Evolutionary conservation across 2,888 invertebrate species (phyloP), one percentile per base, ranked within the genome.

Genomic region (Morpho achilles): DNA sequence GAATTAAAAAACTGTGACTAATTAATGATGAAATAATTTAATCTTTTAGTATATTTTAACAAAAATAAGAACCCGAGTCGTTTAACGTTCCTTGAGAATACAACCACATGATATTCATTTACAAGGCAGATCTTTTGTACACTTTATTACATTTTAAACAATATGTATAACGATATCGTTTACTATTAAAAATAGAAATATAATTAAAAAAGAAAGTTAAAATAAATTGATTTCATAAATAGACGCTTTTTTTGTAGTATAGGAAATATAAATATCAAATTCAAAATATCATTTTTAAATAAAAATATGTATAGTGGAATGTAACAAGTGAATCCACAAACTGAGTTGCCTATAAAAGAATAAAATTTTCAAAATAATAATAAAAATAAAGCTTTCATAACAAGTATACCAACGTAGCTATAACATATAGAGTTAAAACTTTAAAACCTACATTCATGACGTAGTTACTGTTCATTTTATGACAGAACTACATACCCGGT

Each of bases 261-360:
- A 41, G 40, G 16, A 46, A 53, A 46, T 53, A 47, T 46, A 53
- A 53, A 47, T 53, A 53, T 16, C 45, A 23, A 43, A 52, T 61
- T 64, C 44, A 56, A 53, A 55, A 58, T 52, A 45, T 47, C 45
- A 50, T 32, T 62, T 50, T 56, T 61, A 60, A 62, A 62, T 58
- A 56, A 63, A 67, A 56, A 61, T 57, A 64, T 57, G 48, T 45
- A 10, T 49, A 50, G 68, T 67, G 71, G 69, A 72, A 71, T 70
- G 72, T 71, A 69, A 69, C 66, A 60, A 62, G 69, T 69, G 68
- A 62, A 65, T 68, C 66, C 68, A 69, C 65, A 48, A 58, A 41
- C 57, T 46, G 7, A 58, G 56, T 56, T 44, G 43, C 46, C 42
- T 32, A 45, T 51, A n/a, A 49, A 51, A 10, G 16, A 42, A 23